Conservation (phyloP, 2,797 vertebrate genomes). For the Kryptolebias ocellatus region DNA sequence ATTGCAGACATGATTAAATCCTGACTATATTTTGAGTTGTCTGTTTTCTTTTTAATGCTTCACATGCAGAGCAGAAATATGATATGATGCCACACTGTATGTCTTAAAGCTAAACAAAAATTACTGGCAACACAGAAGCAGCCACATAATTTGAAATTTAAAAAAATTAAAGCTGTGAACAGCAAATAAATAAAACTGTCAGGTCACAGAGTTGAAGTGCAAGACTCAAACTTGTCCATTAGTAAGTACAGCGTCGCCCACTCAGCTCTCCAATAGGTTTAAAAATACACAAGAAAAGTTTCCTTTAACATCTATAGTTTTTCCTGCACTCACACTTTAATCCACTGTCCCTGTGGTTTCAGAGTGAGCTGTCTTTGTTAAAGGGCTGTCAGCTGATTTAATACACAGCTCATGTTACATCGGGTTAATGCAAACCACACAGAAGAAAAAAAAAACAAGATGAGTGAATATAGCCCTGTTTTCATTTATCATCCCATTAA, state of each 20-base stretch:
- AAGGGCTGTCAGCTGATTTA: constrained; percentile 41
- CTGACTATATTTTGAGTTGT: no score
- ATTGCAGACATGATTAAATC: no score
- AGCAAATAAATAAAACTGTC: not conserved
- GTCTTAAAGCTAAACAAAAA: no score
- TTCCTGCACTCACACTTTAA: constrained; percentile 12
- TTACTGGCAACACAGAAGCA: no score
- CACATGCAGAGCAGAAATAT: no score
- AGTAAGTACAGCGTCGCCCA: not conserved
- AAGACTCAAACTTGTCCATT: not conserved
- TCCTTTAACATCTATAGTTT: not conserved
- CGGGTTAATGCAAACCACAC: constrained; percentile 58
- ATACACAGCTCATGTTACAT: constrained; percentile 43
- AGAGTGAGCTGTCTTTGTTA: constrained; percentile 40
- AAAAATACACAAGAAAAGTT: fast-evolving
- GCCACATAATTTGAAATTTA: no score
- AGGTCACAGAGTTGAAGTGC: not conserved
- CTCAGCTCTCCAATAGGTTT: not conserved
- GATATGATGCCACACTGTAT: no score
- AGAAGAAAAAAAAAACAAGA: constrained; percentile 26
- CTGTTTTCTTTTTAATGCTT: no score
- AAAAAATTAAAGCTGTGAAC: no score
- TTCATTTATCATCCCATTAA: constrained; percentile 53
- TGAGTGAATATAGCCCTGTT: constrained; percentile 13
- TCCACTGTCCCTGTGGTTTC: constrained; percentile 32